Evolutionary conservation across 2,113 vertebrate genomes (phyloP).

Genomic region (Myotis lucifugus): DNA sequence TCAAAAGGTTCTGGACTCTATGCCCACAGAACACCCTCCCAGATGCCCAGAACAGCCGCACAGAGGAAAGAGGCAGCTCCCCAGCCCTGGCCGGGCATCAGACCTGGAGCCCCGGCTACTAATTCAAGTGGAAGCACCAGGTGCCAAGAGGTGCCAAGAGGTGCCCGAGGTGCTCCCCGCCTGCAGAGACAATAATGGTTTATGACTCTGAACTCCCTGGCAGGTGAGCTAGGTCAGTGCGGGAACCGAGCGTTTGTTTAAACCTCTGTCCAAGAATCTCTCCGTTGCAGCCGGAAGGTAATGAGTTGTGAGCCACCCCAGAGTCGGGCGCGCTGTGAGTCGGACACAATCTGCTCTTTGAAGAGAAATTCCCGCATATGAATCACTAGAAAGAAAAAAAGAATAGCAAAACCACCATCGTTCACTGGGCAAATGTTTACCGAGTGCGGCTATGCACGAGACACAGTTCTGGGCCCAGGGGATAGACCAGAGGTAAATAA

Average conservation of each 20-base stretch:
- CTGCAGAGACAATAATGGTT: constrained; percentile 28
- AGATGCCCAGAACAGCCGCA: background rate
- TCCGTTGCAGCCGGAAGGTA: background rate
- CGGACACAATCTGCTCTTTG: constrained; percentile 54
- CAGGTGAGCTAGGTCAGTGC: constrained; percentile 48
- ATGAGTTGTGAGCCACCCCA: constrained; percentile 53
- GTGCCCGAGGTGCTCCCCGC: background rate
- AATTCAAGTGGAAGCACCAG: background rate
- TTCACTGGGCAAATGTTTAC: background rate
- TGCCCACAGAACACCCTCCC: background rate
- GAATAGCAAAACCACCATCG: background rate
- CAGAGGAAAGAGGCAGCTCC: background rate
- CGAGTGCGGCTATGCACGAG: background rate
- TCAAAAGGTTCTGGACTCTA: background rate
- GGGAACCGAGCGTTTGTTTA: background rate
- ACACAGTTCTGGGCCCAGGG: background rate
- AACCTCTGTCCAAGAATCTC: constrained; percentile 67
- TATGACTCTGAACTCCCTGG: constrained; percentile 29
- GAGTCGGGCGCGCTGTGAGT: background rate
- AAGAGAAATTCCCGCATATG: constrained; percentile 41
- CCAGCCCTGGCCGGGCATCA: background rate
- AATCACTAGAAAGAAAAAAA: background rate
- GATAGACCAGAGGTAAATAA: background rate
- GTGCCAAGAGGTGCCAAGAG: constrained; percentile 29
- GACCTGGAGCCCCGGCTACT: background rate